Evolutionary conservation across 1,140 invertebrate genomes (phyloP).

Genomic region (Maniola jurtina): DNA sequence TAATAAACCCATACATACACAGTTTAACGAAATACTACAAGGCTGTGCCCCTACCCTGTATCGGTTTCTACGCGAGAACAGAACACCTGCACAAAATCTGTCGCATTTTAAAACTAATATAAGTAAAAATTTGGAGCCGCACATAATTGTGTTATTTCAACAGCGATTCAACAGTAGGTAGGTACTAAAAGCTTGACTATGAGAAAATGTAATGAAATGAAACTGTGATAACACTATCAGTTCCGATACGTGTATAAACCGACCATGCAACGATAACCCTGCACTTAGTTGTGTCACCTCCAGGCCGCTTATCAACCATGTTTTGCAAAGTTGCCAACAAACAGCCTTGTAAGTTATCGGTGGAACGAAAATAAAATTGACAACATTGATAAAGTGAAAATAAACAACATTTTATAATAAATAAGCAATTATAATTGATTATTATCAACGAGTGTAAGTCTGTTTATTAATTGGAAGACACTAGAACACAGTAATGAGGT

Average conservation of each 20-base stretch:
- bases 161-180: neutral
- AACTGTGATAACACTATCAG: constrained; percentile 53
- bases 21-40: too few species aligned
- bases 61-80: too few species aligned
- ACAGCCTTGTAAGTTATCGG: constrained; percentile 43
- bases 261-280: constrained; percentile 62
- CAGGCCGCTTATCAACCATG: constrained; percentile 47
- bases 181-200: constrained; percentile 11
- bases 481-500: too few species aligned
- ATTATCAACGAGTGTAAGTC: neutral
- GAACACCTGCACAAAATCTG: too few species aligned
- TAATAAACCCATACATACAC: too few species aligned
- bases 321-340: constrained; percentile 67
- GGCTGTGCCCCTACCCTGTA: too few species aligned
- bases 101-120: too few species aligned
- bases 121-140: too few species aligned
- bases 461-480: too few species aligned
- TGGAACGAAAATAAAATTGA: constrained; percentile 42
- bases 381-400: constrained; percentile 57
- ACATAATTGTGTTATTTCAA: neutral
- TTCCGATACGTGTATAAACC: constrained; percentile 48
- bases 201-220: constrained; percentile 32
- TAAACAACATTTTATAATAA: constrained; percentile 7
- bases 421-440: neutral
- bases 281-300: constrained; percentile 55